These are phyloP conservation scores for Orestias chungarensis DNA, from an alignment of 2,797 vertebrate species.

Conservation along the genomic window DNA sequence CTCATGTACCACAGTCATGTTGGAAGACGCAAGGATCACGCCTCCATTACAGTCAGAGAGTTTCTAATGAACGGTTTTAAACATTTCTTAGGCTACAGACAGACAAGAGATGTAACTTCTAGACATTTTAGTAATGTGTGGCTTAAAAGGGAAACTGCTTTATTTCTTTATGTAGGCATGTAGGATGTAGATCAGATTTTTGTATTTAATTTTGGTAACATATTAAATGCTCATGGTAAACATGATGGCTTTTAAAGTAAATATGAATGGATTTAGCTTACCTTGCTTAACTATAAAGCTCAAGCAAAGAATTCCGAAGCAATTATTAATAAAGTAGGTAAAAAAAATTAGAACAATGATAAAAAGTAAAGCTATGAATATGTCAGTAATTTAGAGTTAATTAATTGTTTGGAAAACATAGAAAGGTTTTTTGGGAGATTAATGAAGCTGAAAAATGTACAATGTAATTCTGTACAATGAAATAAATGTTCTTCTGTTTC, in stretches of 20 bases:
- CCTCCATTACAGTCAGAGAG: not conserved
- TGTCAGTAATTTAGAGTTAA: not conserved
- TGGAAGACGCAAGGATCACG: not conserved
- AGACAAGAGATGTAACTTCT: too few species aligned
- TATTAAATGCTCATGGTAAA: not conserved
- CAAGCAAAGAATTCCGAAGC: not conserved
- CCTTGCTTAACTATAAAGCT: not conserved
- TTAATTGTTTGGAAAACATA: not conserved
- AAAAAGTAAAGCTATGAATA: not conserved
- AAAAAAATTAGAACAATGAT: not conserved
- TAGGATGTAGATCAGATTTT: not conserved
- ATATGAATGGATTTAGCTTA: not conserved
- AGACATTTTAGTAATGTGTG: too few species aligned
- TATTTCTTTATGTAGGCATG: too few species aligned
- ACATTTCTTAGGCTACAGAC: not conserved
- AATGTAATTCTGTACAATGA: not conserved
- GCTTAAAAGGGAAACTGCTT: too few species aligned
- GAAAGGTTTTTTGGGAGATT: not conserved
- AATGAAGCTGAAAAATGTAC: not conserved
- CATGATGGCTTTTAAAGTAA: not conserved
- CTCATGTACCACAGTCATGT: slow-evolving; percentile 12
- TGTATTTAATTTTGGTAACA: not conserved
- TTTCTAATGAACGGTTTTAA: not conserved
- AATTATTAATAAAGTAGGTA: not conserved
- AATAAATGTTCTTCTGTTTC: not conserved